Conservation (phyloP, 2,888 invertebrate genomes). For the Amphipyra berbera region DNA sequence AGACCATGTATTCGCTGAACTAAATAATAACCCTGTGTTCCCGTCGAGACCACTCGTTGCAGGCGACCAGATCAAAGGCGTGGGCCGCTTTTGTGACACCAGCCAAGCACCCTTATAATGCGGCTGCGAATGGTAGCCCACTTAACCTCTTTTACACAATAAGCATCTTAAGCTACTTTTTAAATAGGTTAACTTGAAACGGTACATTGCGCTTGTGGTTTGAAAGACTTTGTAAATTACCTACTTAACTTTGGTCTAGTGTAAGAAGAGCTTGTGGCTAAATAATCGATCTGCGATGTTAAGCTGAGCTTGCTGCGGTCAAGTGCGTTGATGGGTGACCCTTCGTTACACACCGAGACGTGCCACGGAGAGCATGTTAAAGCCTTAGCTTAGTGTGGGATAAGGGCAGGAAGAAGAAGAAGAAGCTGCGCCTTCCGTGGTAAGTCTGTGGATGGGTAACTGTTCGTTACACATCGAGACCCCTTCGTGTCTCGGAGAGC, state of each 20-base stretch:
- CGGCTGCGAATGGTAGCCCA: conserved; percentile 60
- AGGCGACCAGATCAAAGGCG: conserved; percentile 30
- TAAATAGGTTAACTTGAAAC: conserved; percentile 64
- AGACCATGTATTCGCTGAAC: conserved; percentile 17
- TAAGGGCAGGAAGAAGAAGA: too few species aligned
- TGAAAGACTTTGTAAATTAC: conserved; percentile 33
- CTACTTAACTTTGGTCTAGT: conserved; percentile 29
- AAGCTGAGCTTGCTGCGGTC: too few species aligned
- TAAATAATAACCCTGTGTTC: conserved; percentile 39
- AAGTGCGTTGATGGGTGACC: too few species aligned
- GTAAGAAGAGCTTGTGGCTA: not conserved
- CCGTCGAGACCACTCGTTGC: conserved; percentile 26
- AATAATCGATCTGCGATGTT: too few species aligned
- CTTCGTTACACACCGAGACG: too few species aligned
- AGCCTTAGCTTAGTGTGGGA: too few species aligned
- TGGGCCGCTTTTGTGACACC: conserved; percentile 53
- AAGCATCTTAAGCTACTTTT: conserved; percentile 67
- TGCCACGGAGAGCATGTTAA: too few species aligned
- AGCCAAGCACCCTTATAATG: conserved; percentile 49
- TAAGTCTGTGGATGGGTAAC: too few species aligned
- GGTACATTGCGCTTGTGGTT: conserved; percentile 12
- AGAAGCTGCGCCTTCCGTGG: too few species aligned
- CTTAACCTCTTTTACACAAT: conserved; percentile 72
- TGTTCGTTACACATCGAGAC: too few species aligned
- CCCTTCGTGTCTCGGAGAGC: too few species aligned